phyloP scores from a whole-genome alignment of 2,113 vertebrate genomes.

The Hypanus sabinus region DNA sequence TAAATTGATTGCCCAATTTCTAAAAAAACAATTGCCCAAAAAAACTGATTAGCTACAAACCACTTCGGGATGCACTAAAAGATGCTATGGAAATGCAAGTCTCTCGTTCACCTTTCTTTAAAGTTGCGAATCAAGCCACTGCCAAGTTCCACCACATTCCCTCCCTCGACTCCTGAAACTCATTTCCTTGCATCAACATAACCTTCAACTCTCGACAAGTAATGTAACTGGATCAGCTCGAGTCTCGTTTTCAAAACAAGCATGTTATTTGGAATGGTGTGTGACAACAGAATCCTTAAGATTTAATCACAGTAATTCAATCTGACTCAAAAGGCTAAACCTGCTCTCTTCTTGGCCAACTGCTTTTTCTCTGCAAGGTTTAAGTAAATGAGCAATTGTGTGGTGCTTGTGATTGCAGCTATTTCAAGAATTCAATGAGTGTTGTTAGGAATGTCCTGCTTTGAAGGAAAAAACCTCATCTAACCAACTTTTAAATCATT shows the following conservation, averaged over 20 bases:
- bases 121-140: not conserved
- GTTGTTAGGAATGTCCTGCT: not conserved
- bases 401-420: not conserved
- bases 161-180: not conserved
- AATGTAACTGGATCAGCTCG: not conserved
- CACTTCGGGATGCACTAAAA: no score
- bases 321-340: not conserved
- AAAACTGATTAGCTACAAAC: no score
- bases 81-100: no score
- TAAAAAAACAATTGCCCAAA: no score
- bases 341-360: not conserved
- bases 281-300: no score
- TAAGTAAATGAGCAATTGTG: not conserved
- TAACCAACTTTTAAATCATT: not conserved
- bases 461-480: not conserved
- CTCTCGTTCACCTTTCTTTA: not conserved
- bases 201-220: not conserved
- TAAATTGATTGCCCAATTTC: no score
- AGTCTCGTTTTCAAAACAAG: not conserved
- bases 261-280: not conserved
- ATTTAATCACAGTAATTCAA: not conserved
- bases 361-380: not conserved
- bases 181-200: not conserved
- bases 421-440: constrained; percentile 4
- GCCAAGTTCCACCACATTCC: not conserved